Evolutionary conservation across 2,888 invertebrate genomes (phyloP).

Genomic region (Drosophila greeni): DNA sequence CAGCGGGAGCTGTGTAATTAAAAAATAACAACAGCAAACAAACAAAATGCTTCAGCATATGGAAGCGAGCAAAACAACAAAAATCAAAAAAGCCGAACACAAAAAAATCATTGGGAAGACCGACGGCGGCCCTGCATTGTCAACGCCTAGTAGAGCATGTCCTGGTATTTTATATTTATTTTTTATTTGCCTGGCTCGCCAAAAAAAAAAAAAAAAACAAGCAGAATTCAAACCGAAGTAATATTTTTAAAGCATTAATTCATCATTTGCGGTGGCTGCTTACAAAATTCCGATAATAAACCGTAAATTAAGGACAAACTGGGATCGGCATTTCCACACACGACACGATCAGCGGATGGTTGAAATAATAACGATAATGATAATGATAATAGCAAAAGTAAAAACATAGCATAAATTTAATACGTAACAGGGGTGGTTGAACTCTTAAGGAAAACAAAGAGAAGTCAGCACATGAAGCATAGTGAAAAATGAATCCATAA

Average conservation of each 20-base stretch:
- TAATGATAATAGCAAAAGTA: constrained; percentile 15
- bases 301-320: constrained; percentile 11
- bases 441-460: constrained; percentile 16
- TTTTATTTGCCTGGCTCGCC: constrained; percentile 47
- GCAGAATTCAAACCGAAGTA: constrained; percentile 23
- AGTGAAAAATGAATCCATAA: constrained; percentile 51
- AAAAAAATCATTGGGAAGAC: constrained; percentile 26
- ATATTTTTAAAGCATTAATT: constrained; percentile 38
- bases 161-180: constrained; percentile 43
- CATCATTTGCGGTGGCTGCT: constrained; percentile 34
- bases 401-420: constrained; percentile 42
- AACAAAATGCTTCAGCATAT: constrained; percentile 33
- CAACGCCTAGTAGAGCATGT: constrained; percentile 49
- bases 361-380: constrained; percentile 14
- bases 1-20: constrained; percentile 59
- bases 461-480: constrained; percentile 3
- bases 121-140: constrained; percentile 29
- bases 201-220: constrained; percentile 18
- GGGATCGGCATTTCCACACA: constrained; percentile 13
- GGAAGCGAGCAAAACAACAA: constrained; percentile 33
- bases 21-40: constrained; percentile 57
- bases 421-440: constrained; percentile 40
- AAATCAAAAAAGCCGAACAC: constrained; percentile 23
- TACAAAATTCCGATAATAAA: constrained; percentile 40
- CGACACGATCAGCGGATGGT: constrained; percentile 15